Conservation (phyloP, 2,888 invertebrate genomes). For the Cheilosia impressa region DNA sequence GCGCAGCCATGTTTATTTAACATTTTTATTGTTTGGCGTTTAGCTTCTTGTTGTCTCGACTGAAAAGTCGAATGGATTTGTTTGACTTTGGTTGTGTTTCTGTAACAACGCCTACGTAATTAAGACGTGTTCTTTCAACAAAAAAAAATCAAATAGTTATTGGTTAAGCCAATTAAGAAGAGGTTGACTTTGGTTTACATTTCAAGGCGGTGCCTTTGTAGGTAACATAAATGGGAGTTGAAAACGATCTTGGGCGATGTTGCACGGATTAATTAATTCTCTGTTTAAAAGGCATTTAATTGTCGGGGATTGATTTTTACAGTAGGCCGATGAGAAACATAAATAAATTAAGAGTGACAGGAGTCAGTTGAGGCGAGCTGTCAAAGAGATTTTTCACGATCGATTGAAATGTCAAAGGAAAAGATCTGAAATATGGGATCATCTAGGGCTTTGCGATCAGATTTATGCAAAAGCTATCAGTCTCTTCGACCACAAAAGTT, state of each 20-base stretch:
- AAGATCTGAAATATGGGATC: too few relatives aligned
- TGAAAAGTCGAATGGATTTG: constrained; percentile 33
- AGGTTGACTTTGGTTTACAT: constrained; percentile 5
- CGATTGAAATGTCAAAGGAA: too few relatives aligned
- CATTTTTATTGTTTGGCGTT: constrained; percentile 60
- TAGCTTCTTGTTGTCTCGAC: constrained; percentile 37
- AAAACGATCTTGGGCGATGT: constrained; percentile 44
- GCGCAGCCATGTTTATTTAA: constrained; percentile 43
- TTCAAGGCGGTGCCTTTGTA: constrained; percentile 38
- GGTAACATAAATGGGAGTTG: constrained; percentile 32
- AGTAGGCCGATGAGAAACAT: too few relatives aligned
- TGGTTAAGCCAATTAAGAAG: constrained; percentile 21
- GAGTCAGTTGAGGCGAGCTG: too few relatives aligned
- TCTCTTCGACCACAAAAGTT: too few relatives aligned
- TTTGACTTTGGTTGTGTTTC: constrained; percentile 5
- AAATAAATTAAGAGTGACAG: too few relatives aligned
- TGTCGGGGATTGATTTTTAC: not conserved
- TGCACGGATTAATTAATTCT: constrained; percentile 34
- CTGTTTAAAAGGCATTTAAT: not conserved
- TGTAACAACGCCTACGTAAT: constrained; percentile 45
- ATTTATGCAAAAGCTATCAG: too few relatives aligned
- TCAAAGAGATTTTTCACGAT: too few relatives aligned
- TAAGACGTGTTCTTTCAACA: constrained; percentile 31
- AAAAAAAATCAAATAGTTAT: not conserved
- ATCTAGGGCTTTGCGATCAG: too few relatives aligned